A percentile compares a stretch with the other conserved stretches of the same genome.
phyloP scores from a whole-genome alignment of 2,113 vertebrate species.

The Leptobrachium leishanense region DNA sequence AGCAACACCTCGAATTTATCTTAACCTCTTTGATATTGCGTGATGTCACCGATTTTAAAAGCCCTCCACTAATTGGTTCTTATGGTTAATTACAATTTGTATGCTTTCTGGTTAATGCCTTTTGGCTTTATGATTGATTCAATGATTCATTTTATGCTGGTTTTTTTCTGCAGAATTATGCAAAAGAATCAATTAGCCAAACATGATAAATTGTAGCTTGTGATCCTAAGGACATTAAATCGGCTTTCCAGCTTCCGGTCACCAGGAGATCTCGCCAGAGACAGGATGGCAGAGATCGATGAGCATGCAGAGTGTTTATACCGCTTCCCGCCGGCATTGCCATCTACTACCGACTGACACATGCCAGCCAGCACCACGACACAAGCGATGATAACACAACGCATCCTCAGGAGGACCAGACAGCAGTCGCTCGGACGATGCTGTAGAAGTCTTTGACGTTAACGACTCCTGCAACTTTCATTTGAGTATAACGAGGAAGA shows the following conservation, averaged over 20 bases:
- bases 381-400: neutral
- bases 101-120: neutral
- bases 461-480: too few relatives aligned
- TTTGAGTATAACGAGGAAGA: too few relatives aligned
- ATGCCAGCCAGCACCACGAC: neutral
- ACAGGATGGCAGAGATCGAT: neutral
- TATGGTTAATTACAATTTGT: conserved; percentile 1
- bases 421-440: neutral
- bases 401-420: neutral
- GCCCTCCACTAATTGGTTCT: conserved; percentile 21
- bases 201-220: conserved; percentile 25
- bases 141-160: conserved; percentile 1
- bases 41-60: neutral
- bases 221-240: conserved; percentile 3
- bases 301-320: neutral
- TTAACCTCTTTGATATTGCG: neutral
- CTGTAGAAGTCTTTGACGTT: neutral
- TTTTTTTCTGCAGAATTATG: conserved; percentile 8
- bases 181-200: conserved; percentile 38
- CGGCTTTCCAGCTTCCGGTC: conserved; percentile 4
- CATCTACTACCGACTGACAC: neutral
- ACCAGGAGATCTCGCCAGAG: neutral
- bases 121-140: conserved; percentile 38
- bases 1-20: too few relatives aligned
- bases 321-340: conserved; percentile 6